phyloP scores from a whole-genome alignment of 2,888 invertebrate genomes.

The Mycalesis mineus region DNA sequence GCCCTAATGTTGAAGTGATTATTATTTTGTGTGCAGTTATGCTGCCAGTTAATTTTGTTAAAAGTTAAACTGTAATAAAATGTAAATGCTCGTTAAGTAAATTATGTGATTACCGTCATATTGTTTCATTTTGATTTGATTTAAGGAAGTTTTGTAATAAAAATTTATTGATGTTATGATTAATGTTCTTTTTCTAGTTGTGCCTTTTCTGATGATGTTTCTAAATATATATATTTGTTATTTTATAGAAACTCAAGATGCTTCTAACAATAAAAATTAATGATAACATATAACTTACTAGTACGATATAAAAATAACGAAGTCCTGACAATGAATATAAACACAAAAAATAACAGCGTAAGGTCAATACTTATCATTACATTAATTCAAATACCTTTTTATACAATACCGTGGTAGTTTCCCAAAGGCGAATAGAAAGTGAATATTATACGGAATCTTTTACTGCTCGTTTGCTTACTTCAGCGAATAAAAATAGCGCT shows the following conservation, averaged over 20 bases:
- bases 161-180: no score
- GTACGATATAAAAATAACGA: conserved; percentile 1
- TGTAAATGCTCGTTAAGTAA: no score
- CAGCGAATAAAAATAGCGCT: conserved; percentile 5
- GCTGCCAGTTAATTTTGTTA: no score
- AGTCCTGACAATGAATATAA: neutral
- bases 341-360: conserved; percentile 3
- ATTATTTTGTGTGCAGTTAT: no score
- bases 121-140: no score
- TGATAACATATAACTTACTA: neutral
- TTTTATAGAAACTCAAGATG: neutral
- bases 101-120: no score
- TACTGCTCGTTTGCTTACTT: conserved; percentile 9
- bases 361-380: conserved; percentile 2
- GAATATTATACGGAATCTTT: conserved; percentile 14
- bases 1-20: no score
- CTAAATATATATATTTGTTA: no score
- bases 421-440: conserved; percentile 4
- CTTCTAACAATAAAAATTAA: neutral
- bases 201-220: no score
- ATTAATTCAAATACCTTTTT: conserved; percentile 11
- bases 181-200: no score
- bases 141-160: no score
- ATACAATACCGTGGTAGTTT: conserved; percentile 4
- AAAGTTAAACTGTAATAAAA: no score